These are phyloP conservation scores for Mnemiopsis leidyi DNA, from an alignment of 37 sponge, comb jelly and placozoan species.

Conservation along the genomic window DNA sequence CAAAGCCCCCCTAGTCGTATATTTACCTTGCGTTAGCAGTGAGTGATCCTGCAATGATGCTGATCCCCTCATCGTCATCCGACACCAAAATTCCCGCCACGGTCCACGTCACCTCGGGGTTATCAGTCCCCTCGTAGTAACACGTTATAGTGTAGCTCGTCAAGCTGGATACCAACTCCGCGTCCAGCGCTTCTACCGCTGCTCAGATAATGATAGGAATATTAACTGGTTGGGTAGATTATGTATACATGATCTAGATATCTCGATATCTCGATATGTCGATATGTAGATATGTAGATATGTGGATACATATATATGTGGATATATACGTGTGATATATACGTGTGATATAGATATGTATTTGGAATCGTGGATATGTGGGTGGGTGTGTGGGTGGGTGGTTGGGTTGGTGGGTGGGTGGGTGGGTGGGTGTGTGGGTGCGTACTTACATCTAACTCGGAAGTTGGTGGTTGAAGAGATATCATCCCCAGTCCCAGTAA, in stretches of 20 bases:
- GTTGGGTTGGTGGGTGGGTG: too few relatives aligned
- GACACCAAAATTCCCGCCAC: neutral
- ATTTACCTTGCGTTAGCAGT: neutral
- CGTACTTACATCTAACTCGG: neutral
- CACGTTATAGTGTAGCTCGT: neutral
- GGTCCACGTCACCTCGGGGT: neutral
- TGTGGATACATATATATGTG: too few relatives aligned
- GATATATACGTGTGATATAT: too few relatives aligned
- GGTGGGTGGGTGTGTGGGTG: too few relatives aligned
- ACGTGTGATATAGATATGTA: too few relatives aligned
- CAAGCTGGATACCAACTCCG: neutral
- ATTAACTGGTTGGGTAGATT: neutral
- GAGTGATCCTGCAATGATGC: neutral
- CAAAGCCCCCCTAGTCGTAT: neutral
- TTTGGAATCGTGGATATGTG: too few relatives aligned
- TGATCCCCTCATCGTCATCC: neutral
- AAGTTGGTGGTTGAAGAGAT: constrained; percentile 12
- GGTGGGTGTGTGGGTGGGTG: too few relatives aligned
- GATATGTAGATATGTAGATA: too few relatives aligned
- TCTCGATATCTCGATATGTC: too few relatives aligned
- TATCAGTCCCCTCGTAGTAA: neutral
- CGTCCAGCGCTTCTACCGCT: neutral
- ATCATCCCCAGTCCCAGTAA: neutral
- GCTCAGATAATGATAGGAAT: too few relatives aligned
- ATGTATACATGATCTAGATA: too few relatives aligned